A percentile compares a stretch with the other conserved stretches of the same genome.
Conservation (phyloP, 2,797 vertebrate species). For the Enteromius trimaculatus region DNA sequence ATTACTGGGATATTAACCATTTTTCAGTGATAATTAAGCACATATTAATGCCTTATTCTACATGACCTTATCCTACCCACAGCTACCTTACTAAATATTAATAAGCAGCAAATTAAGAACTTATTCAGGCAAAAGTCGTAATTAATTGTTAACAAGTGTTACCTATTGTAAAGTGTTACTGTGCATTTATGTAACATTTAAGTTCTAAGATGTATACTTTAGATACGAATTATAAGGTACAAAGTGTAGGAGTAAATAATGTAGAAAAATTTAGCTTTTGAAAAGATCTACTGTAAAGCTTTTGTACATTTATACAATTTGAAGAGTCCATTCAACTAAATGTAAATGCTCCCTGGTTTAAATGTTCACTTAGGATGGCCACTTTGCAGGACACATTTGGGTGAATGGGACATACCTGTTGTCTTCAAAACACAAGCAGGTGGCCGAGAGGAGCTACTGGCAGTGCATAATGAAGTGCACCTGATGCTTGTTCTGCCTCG, state of each 20-base stretch:
- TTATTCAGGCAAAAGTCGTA: too few relatives aligned
- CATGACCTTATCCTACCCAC: too few relatives aligned
- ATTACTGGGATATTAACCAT: too few relatives aligned
- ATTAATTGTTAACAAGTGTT: too few relatives aligned
- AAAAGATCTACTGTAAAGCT: neutral
- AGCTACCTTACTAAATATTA: too few relatives aligned
- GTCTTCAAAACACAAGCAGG: neutral
- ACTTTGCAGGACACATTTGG: neutral
- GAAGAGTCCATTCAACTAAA: neutral
- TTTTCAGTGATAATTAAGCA: too few relatives aligned
- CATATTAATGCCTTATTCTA: too few relatives aligned
- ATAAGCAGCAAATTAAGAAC: too few relatives aligned
- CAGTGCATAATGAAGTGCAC: constrained; percentile 17
- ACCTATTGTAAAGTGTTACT: too few relatives aligned
- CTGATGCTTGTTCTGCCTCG: constrained; percentile 6
- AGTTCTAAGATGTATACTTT: neutral
- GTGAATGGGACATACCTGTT: neutral
- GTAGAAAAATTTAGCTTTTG: neutral
- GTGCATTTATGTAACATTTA: neutral
- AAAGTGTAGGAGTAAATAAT: neutral
- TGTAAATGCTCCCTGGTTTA: neutral
- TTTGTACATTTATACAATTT: neutral
- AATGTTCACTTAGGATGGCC: neutral
- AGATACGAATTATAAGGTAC: neutral
- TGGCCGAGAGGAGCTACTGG: neutral